A percentile compares a stretch with the other conserved stretches of the same genome.
phyloP scores from a whole-genome alignment of 1,140 invertebrate species.

The Plutomurus gul region DNA sequence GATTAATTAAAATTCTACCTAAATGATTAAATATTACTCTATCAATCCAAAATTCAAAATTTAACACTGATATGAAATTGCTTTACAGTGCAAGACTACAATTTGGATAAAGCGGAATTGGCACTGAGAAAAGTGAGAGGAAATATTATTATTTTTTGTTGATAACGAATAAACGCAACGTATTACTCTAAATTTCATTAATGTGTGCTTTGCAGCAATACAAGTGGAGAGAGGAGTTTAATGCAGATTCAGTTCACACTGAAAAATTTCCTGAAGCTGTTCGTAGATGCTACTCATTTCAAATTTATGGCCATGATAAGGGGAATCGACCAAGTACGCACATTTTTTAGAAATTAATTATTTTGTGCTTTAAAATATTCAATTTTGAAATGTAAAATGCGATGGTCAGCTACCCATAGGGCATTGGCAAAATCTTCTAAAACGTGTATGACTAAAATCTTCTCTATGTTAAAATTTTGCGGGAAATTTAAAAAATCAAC shows the following conservation, averaged over 20 bases:
- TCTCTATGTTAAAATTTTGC: not conserved
- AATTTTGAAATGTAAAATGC: too few relatives aligned
- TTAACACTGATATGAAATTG: not conserved
- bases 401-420: too few relatives aligned
- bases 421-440: too few relatives aligned
- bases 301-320: not conserved
- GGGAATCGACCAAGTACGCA: not conserved
- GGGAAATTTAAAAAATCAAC: not conserved
- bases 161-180: not conserved
- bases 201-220: not conserved
- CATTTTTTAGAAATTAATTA: not conserved
- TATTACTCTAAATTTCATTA: not conserved
- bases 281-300: not conserved
- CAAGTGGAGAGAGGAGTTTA: not conserved
- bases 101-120: too few relatives aligned
- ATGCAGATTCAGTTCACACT: not conserved
- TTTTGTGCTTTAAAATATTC: not conserved
- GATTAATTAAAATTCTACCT: not conserved
- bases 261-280: not conserved
- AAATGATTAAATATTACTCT: not conserved
- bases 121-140: too few relatives aligned
- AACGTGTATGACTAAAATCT: too few relatives aligned
- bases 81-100: too few relatives aligned
- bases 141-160: too few relatives aligned
- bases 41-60: not conserved